A percentile compares a stretch with the other conserved stretches of the same genome.
Conservation (phyloP, 2,888 invertebrate genomes). For the Rotaria magnacalcarata region DNA sequence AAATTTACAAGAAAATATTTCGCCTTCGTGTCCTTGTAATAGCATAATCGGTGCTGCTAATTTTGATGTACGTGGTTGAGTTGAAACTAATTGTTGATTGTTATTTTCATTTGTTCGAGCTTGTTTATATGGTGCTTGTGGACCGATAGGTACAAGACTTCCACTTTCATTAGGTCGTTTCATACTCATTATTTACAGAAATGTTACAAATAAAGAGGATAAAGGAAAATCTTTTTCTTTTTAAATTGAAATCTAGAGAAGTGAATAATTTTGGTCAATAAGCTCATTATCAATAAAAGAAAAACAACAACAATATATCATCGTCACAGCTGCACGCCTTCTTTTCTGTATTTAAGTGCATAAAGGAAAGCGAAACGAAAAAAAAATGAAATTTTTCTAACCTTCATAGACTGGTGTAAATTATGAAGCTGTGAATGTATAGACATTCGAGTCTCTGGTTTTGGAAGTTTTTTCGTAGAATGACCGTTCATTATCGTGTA, state of each 20-base stretch:
- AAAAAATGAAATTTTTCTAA: background rate
- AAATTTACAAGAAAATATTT: conserved; percentile 84
- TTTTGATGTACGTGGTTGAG: conserved; percentile 26
- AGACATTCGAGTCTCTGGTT: background rate
- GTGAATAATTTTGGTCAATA: background rate
- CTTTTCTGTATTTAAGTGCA: background rate
- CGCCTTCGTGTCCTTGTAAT: conserved; percentile 90
- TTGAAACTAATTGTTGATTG: background rate
- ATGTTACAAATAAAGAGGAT: background rate
- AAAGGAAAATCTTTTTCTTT: background rate
- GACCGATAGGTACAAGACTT: background rate
- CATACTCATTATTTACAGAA: background rate
- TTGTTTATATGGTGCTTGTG: background rate
- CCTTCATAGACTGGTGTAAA: background rate
- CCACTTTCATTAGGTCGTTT: background rate
- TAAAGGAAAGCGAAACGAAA: background rate
- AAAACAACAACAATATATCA: no score
- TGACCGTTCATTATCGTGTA: background rate
- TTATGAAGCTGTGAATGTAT: background rate
- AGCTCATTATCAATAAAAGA: background rate
- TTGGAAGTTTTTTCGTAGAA: background rate
- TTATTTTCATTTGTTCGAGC: background rate
- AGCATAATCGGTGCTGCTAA: conserved; percentile 89
- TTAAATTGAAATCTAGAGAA: background rate
- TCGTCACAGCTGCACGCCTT: background rate